phyloP scores from a whole-genome alignment of 2,888 invertebrate genomes.

The Isoperla grammatica region DNA sequence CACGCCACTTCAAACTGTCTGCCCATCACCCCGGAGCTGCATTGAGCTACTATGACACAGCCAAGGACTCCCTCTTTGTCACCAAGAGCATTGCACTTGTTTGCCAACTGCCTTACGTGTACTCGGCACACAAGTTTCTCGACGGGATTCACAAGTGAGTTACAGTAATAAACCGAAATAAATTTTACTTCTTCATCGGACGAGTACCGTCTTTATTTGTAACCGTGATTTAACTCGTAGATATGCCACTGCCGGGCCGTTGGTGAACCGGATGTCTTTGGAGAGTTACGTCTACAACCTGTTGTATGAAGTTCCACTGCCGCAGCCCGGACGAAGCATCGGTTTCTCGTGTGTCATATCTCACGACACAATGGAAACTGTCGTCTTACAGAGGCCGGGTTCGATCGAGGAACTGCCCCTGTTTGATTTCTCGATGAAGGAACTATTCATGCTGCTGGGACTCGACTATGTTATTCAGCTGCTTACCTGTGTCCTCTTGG shows the following conservation, averaged over 20 bases:
- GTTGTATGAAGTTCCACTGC: slow-evolving; percentile 88
- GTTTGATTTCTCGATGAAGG: slow-evolving; percentile 85
- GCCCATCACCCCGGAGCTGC: slow-evolving; percentile 70
- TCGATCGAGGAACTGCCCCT: slow-evolving; percentile 82
- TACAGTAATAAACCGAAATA: too few relatives aligned
- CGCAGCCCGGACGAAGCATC: slow-evolving; percentile 62
- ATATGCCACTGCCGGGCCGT: too few relatives aligned
- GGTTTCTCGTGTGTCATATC: slow-evolving; percentile 48
- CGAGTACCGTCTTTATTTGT: too few relatives aligned
- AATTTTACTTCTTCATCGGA: too few relatives aligned
- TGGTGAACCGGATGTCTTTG: slow-evolving; percentile 41
- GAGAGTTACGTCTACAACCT: slow-evolving; percentile 95
- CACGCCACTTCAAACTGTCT: slow-evolving; percentile 81
- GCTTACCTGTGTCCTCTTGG: slow-evolving; percentile 90
- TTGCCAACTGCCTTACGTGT: slow-evolving; percentile 85
- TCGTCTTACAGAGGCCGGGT: slow-evolving; percentile 69
- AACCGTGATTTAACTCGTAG: too few relatives aligned
- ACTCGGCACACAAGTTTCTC: slow-evolving; percentile 80
- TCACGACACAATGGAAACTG: slow-evolving; percentile 37
- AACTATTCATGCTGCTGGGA: slow-evolving; percentile 83
- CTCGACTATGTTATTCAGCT: slow-evolving; percentile 89
- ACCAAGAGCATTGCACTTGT: slow-evolving; percentile 92
- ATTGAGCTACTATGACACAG: slow-evolving; percentile 83
- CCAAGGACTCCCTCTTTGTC: slow-evolving; percentile 91
- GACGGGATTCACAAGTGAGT: slow-evolving; percentile 74